Conservation (phyloP, 2,888 invertebrate species). For the Leptarthrus brevirostris region DNA sequence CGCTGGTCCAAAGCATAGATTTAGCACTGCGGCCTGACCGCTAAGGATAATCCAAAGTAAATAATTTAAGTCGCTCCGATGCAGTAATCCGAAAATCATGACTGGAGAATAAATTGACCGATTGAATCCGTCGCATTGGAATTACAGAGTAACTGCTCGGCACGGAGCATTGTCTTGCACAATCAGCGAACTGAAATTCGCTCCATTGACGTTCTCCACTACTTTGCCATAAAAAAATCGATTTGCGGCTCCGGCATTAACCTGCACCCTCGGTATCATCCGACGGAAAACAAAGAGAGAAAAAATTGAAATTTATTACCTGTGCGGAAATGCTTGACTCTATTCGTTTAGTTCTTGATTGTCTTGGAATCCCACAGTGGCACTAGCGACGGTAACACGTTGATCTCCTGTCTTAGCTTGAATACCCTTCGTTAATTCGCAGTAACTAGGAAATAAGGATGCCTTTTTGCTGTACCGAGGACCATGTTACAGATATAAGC, state of each 20-base stretch:
- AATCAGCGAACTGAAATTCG: conserved; percentile 30
- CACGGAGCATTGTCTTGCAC: not conserved
- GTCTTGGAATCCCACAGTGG: conserved; percentile 23
- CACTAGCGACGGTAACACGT: conserved; percentile 27
- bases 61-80: conserved; percentile 29
- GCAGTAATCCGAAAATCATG: conserved; percentile 43
- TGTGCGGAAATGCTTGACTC: conserved; percentile 46
- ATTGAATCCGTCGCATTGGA: conserved; percentile 38
- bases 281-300: conserved; percentile 37
- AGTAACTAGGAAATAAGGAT: conserved; percentile 21
- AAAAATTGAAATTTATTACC: conserved; percentile 49
- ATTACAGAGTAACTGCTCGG: conserved; percentile 22
- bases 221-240: conserved; percentile 27
- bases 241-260: conserved; percentile 36
- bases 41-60: conserved; percentile 27
- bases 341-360: conserved; percentile 46
- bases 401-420: conserved; percentile 40
- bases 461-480: not conserved
- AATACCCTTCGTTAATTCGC: conserved; percentile 42
- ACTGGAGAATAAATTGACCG: conserved; percentile 37
- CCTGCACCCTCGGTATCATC: conserved; percentile 19
- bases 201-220: not conserved
- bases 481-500: conserved; percentile 6
- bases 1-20: not conserved
- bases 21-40: conserved; percentile 2